These are phyloP conservation scores for Helarctos malayanus DNA, from an alignment of 2,797 vertebrate species.

Conservation along the genomic window DNA sequence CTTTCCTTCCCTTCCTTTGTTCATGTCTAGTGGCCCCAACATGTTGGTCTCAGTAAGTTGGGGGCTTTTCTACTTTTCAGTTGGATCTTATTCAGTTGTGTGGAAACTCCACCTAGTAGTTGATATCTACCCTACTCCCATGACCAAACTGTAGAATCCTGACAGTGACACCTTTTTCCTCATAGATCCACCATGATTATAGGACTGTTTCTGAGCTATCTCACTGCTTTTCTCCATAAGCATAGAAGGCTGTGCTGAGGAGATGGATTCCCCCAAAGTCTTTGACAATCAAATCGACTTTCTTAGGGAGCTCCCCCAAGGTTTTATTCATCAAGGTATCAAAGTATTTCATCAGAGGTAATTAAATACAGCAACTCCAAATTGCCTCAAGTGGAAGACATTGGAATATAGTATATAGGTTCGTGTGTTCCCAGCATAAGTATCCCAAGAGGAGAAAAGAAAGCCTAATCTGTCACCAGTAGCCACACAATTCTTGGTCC, in stretches of 20 bases:
- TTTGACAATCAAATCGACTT: conserved; percentile 13
- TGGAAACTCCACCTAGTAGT: neutral
- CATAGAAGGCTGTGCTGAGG: neutral
- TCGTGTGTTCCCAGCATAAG: neutral
- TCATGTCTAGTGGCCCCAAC: neutral
- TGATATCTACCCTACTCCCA: neutral
- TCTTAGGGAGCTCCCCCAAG: neutral
- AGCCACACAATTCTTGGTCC: neutral
- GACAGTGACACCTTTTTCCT: neutral
- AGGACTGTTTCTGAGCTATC: neutral
- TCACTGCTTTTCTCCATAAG: neutral
- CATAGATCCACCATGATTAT: neutral
- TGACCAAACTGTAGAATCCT: neutral
- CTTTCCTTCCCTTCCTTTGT: neutral
- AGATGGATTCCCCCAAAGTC: neutral
- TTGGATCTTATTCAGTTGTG: neutral
- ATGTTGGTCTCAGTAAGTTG: neutral
- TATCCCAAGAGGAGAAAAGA: conserved; percentile 12
- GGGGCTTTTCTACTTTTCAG: neutral
- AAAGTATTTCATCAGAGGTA: conserved; percentile 22
- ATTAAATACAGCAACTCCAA: conserved; percentile 51
- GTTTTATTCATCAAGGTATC: conserved; percentile 41
- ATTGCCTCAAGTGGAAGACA: conserved; percentile 7
- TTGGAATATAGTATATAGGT: neutral
- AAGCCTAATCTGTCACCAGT: neutral